Evolutionary conservation across 2,113 vertebrate species (phyloP).

Genomic region (Plecturocebus donacophilus): DNA sequence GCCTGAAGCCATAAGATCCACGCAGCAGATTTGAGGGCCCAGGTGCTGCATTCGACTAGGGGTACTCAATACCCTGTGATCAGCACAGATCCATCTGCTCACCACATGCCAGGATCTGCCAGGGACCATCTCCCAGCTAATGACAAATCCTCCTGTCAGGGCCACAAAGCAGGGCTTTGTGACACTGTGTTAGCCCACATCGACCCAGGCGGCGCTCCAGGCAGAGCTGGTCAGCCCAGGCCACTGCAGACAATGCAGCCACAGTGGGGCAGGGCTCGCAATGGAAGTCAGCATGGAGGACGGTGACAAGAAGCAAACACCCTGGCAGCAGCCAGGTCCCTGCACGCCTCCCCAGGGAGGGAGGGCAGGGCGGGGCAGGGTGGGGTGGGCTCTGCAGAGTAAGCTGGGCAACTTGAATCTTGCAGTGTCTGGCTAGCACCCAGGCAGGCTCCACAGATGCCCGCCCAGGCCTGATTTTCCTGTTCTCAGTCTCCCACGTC

Average conservation of each 20-base stretch:
- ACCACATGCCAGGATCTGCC: slow-evolving; percentile 77
- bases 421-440: not conserved
- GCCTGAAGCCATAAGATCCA: not conserved
- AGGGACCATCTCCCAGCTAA: slow-evolving; percentile 68
- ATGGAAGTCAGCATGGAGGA: not conserved
- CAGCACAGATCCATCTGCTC: slow-evolving; percentile 51
- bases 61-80: not conserved
- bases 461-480: slow-evolving; percentile 47
- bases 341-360: not conserved
- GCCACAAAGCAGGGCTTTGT: slow-evolving; percentile 74
- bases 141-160: slow-evolving; percentile 59
- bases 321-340: not conserved
- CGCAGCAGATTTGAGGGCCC: not conserved
- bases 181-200: not conserved
- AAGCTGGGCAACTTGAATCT: not conserved
- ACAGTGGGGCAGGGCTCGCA: not conserved
- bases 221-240: slow-evolving; percentile 33
- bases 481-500: slow-evolving; percentile 10
- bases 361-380: not conserved
- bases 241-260: slow-evolving; percentile 57
- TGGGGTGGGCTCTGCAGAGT: not conserved
- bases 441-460: not conserved
- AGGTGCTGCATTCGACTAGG: not conserved
- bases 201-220: slow-evolving; percentile 43
- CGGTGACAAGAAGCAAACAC: not conserved